A percentile compares a stretch with the other conserved stretches of the same genome.
Conservation (phyloP, 2,113 vertebrate genomes). For the Erinaceus europaeus region DNA sequence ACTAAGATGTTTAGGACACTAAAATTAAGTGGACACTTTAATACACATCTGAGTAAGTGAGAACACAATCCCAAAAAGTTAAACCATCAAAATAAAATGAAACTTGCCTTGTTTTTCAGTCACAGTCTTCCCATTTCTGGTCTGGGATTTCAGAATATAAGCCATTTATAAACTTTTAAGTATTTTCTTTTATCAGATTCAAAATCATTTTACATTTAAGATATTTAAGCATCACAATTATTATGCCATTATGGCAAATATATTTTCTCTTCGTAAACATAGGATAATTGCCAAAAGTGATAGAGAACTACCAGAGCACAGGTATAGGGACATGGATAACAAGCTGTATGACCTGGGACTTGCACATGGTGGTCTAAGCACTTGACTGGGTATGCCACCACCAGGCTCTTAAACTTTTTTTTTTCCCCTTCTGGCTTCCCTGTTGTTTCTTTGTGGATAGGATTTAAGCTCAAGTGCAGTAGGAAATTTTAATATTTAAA, state of each 20-base stretch:
- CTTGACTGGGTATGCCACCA: too few relatives aligned
- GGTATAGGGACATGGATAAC: not conserved
- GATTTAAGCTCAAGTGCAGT: not conserved
- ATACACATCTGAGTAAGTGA: not conserved
- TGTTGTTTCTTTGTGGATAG: not conserved
- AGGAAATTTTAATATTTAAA: conserved; percentile 1
- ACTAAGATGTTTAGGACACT: not conserved
- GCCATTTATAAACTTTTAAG: not conserved
- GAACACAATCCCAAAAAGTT: not conserved
- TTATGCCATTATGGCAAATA: not conserved
- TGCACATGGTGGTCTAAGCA: too few relatives aligned
- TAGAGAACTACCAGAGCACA: not conserved
- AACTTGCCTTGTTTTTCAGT: not conserved
- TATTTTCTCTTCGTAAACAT: not conserved
- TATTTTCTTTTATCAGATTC: not conserved
- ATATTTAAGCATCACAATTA: not conserved
- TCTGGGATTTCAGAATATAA: not conserved
- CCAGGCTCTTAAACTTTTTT: too few relatives aligned
- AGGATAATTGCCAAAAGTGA: not conserved
- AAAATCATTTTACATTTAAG: not conserved
- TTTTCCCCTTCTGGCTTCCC: too few relatives aligned
- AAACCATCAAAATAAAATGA: conserved; percentile 27
- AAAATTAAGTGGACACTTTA: not conserved
- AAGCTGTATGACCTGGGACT: too few relatives aligned
- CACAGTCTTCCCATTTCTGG: not conserved